Evolutionary conservation across 2,888 invertebrate genomes (phyloP).

Genomic region (Tanaodytes sp.): DNA sequence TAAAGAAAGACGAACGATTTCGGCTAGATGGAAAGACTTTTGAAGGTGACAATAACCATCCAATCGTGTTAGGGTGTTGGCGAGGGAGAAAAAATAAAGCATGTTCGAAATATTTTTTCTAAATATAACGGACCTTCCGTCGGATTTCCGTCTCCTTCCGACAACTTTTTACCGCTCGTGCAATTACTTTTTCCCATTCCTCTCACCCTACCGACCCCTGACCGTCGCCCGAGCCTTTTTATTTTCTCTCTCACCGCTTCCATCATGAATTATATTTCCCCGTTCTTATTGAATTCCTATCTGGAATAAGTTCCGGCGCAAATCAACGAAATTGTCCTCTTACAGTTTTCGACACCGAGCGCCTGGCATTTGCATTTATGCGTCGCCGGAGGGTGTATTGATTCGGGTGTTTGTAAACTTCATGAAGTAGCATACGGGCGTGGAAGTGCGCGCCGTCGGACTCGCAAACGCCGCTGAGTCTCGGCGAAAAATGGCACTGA

Average conservation of each 20-base stretch:
- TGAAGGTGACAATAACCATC: too few relatives aligned
- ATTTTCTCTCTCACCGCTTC: too few relatives aligned
- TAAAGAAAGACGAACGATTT: too few relatives aligned
- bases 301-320: slow-evolving; percentile 23
- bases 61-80: too few relatives aligned
- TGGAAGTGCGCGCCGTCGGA: slow-evolving; percentile 37
- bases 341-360: slow-evolving; percentile 38
- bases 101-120: too few relatives aligned
- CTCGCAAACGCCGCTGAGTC: slow-evolving; percentile 54
- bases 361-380: slow-evolving; percentile 45
- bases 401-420: slow-evolving; percentile 46
- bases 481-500: slow-evolving; percentile 59
- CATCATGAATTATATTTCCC: slow-evolving; percentile 24
- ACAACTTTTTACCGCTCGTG: background rate
- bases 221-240: background rate
- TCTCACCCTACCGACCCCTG: too few relatives aligned
- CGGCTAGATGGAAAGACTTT: too few relatives aligned
- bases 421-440: slow-evolving; percentile 29
- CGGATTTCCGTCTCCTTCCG: too few relatives aligned
- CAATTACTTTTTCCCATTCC: too few relatives aligned
- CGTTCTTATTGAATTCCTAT: slow-evolving; percentile 33
- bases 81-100: too few relatives aligned
- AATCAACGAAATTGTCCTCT: slow-evolving; percentile 38
- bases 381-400: slow-evolving; percentile 36
- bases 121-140: too few relatives aligned